phyloP scores from a whole-genome alignment of 2,113 vertebrate species.

The Hemichromis elongatus region DNA sequence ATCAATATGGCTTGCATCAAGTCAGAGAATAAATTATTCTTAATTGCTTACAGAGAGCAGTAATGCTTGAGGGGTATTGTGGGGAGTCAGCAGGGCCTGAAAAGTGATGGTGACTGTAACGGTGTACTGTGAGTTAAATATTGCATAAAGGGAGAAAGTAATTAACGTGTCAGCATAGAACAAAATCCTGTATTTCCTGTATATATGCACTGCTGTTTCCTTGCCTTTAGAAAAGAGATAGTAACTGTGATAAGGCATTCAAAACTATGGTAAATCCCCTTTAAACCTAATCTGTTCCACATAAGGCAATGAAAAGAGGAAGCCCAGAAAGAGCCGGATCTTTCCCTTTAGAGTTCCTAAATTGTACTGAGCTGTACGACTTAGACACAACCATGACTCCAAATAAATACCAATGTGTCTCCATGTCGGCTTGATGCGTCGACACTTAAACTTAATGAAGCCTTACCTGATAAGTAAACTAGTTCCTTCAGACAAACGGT shows the following conservation, averaged over 20 bases:
- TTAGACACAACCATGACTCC: not conserved
- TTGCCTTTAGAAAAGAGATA: not conserved
- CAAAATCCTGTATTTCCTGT: not conserved
- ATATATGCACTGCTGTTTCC: not conserved
- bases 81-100: not conserved
- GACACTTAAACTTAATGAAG: not conserved
- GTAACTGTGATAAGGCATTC: not conserved
- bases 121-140: not conserved
- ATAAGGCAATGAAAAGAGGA: not conserved
- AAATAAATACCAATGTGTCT: not conserved
- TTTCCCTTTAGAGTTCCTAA: not conserved
- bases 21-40: slow-evolving; percentile 48
- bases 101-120: not conserved
- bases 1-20: slow-evolving; percentile 52
- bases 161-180: not conserved
- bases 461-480: not conserved
- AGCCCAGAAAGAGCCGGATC: not conserved
- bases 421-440: not conserved
- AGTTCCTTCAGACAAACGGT: not conserved
- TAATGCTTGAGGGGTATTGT: slow-evolving; percentile 11
- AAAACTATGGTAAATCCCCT: not conserved
- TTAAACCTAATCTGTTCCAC: not conserved
- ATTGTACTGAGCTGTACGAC: not conserved
- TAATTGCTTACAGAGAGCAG: slow-evolving; percentile 61
- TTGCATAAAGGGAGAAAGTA: not conserved